phyloP scores from a whole-genome alignment of 2,113 vertebrate genomes.

The Carassius carassius region DNA sequence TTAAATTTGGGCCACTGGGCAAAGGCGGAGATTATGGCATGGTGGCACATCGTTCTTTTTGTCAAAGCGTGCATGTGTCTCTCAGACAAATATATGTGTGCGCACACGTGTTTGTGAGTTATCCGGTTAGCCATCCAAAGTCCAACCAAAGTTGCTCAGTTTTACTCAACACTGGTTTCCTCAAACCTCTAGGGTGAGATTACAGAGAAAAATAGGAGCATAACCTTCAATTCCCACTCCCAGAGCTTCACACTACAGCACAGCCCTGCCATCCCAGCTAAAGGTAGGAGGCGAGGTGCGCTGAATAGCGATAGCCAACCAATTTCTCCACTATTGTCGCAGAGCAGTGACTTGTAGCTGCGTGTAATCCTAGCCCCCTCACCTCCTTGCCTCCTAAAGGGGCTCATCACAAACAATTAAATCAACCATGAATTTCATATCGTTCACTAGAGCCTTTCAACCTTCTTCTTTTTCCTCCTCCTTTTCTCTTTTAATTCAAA shows the following conservation, averaged over 20 bases:
- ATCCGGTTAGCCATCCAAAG: constrained; percentile 40
- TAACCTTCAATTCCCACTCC: constrained; percentile 71
- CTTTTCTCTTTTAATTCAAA: constrained; percentile 60
- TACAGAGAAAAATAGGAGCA: constrained; percentile 67
- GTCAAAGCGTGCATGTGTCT: neutral
- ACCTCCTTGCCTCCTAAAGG: constrained; percentile 56
- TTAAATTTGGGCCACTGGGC: constrained; percentile 80
- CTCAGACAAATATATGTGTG: neutral
- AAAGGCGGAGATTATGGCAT: constrained; percentile 75
- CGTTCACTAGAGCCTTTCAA: constrained; percentile 57
- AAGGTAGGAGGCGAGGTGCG: constrained; percentile 48
- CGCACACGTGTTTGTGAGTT: constrained; percentile 30
- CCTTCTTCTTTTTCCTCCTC: constrained; percentile 29
- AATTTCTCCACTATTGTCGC: constrained; percentile 47
- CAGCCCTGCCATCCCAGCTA: constrained; percentile 38
- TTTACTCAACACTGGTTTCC: constrained; percentile 54
- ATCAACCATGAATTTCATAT: constrained; percentile 61
- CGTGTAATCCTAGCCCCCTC: constrained; percentile 64
- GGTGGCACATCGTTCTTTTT: constrained; percentile 67
- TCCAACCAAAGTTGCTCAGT: constrained; percentile 34
- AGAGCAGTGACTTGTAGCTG: constrained; percentile 62
- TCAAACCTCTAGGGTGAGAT: constrained; percentile 61
- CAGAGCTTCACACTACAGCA: constrained; percentile 48
- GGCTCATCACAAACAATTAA: constrained; percentile 64
- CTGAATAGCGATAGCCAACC: constrained; percentile 50